A percentile compares a stretch with the other conserved stretches of the same genome.
These are phyloP conservation scores for Chrysemys picta DNA, from an alignment of 2,113 vertebrate genomes.

Conservation along the genomic window DNA sequence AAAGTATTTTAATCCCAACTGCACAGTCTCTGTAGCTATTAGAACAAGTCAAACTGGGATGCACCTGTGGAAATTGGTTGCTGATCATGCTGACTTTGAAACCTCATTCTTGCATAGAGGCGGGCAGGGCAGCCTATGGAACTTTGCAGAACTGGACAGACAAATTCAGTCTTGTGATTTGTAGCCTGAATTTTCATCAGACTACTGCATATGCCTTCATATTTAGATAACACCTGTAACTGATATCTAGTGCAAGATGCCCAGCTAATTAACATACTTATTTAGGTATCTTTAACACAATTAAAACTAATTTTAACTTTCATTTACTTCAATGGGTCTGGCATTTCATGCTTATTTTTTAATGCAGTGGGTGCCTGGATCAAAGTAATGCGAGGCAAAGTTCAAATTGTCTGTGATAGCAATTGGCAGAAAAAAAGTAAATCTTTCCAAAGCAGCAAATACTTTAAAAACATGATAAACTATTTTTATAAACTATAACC, in stretches of 20 bases:
- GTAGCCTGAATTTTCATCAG: background rate
- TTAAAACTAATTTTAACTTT: background rate
- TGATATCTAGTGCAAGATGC: background rate
- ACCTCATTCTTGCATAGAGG: background rate
- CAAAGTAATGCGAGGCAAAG: background rate
- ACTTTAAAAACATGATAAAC: slow-evolving; percentile 3
- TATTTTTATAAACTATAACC: background rate
- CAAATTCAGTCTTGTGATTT: background rate
- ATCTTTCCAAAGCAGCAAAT: background rate
- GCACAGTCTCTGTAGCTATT: background rate
- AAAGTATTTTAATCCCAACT: background rate
- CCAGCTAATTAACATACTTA: background rate
- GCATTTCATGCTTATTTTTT: background rate
- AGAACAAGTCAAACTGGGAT: background rate
- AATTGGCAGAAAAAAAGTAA: slow-evolving; percentile 25
- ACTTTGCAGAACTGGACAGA: background rate
- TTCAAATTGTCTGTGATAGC: background rate
- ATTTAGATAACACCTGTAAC: background rate
- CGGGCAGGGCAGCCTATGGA: background rate
- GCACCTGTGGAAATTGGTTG: background rate
- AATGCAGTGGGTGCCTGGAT: slow-evolving; percentile 15
- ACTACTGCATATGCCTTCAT: background rate
- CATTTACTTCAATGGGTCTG: background rate
- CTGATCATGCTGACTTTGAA: background rate
- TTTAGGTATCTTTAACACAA: background rate